A percentile compares a stretch with the other conserved stretches of the same genome.
These are phyloP conservation scores for Euglossa dilemma DNA, from an alignment of 1,140 invertebrate species.

Conservation along the genomic window DNA sequence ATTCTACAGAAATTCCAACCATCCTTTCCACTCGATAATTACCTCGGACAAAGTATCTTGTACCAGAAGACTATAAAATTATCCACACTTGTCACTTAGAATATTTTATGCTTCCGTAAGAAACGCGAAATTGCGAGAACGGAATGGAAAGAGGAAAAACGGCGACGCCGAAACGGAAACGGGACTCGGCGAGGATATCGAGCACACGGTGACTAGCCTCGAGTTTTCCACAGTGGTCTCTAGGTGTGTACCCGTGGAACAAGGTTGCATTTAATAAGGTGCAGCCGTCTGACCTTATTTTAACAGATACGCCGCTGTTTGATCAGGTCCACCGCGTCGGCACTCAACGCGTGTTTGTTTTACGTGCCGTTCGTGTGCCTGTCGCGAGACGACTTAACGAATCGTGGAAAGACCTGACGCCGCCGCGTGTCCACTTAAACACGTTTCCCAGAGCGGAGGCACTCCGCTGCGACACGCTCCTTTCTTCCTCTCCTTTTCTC, in stretches of 20 bases:
- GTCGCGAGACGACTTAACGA: slow-evolving; percentile 52
- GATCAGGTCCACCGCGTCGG: slow-evolving; percentile 57
- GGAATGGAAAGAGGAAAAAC: background rate
- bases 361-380: slow-evolving; percentile 63
- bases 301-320: slow-evolving; percentile 72
- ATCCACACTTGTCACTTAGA: too few species aligned
- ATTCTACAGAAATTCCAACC: too few species aligned
- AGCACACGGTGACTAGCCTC: background rate
- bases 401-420: slow-evolving; percentile 66
- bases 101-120: too few species aligned
- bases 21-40: too few species aligned
- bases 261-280: slow-evolving; percentile 64
- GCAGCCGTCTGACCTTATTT: slow-evolving; percentile 66
- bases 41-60: too few species aligned
- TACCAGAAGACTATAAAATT: too few species aligned
- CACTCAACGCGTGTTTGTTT: slow-evolving; percentile 53
- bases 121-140: background rate
- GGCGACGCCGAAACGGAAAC: background rate
- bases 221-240: background rate
- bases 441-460: slow-evolving; percentile 61
- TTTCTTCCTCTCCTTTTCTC: slow-evolving; percentile 12
- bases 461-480: slow-evolving; percentile 50
- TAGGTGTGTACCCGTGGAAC: slow-evolving; percentile 4
- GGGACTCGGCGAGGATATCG: background rate
- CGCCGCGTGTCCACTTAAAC: slow-evolving; percentile 68